phyloP scores from a whole-genome alignment of 2,113 vertebrate species.

The Speoplatyrhinus poulsoni region DNA sequence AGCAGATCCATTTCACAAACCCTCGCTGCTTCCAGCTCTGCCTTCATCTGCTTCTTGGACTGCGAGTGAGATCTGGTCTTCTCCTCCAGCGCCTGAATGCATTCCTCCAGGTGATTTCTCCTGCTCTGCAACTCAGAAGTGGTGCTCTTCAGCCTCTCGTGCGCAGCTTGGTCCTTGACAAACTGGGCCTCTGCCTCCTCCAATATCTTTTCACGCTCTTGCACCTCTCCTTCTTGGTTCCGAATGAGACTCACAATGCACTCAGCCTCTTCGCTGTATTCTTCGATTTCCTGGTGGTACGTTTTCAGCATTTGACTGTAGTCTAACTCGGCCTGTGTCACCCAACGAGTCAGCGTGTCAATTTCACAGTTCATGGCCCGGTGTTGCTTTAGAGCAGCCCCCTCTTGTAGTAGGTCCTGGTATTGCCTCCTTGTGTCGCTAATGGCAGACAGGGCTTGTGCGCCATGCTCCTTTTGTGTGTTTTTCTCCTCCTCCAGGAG shows the following conservation, averaged over 20 bases:
- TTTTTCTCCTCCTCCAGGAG: constrained; percentile 35
- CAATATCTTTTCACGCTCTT: constrained; percentile 43
- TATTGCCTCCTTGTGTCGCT: constrained; percentile 21
- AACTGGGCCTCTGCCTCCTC: constrained; percentile 46
- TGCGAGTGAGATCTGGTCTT: constrained; percentile 33
- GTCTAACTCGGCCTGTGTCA: constrained; percentile 22
- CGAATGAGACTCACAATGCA: constrained; percentile 4
- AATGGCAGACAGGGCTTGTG: constrained; percentile 33
- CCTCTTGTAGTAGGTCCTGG: constrained; percentile 51
- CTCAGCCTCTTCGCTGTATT: constrained; percentile 11
- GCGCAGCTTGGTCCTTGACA: constrained; percentile 16
- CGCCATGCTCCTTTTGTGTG: constrained; percentile 46
- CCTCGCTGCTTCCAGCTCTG: constrained; percentile 31
- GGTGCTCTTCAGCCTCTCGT: constrained; percentile 27
- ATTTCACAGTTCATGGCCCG: constrained; percentile 25
- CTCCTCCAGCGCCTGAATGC: constrained; percentile 28
- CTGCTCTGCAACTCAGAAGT: constrained; percentile 20
- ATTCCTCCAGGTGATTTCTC: constrained; percentile 34
- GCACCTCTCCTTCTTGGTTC: constrained; percentile 54
- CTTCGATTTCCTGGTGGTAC: constrained; percentile 18
- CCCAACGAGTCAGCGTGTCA: constrained; percentile 19
- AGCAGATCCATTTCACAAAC: constrained; percentile 24
- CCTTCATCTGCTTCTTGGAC: constrained; percentile 49
- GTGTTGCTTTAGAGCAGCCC: constrained; percentile 29
- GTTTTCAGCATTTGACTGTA: constrained; percentile 18